Base-by-base conservation (phyloP, 2,888 invertebrate species). In the Drosophila siamana region DNA sequence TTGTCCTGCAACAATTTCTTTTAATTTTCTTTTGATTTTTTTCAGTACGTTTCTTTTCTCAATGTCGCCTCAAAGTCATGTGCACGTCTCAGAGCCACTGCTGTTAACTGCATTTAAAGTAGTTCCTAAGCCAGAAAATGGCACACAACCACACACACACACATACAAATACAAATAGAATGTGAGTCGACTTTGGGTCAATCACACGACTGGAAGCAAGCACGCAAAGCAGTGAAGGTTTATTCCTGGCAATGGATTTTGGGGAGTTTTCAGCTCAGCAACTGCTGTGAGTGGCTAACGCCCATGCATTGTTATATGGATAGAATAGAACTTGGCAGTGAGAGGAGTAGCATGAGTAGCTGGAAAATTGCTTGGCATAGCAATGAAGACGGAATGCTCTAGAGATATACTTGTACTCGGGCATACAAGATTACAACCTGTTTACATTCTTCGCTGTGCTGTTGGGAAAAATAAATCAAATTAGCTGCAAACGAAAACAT, bases 1-100 rank as follows among this genome's bases (percentile, higher is more conserved):
- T 24, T 48, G 19, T 40, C 16, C 57, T 69, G 57, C 59, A 70
- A 24, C 36, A 48, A 11, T 26, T 54, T 38, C 16, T 30, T 38
- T 48, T 33, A 11, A 28, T 28, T 44, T 30, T 52, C 24, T 38
- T 26, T 16, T 19, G 9, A 6, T 54, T 38, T 19, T 57, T 36
- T 56, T 69, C 41, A n/a, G n/a, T n/a, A n/a, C n/a, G n/a, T n/a
- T n/a, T 38, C 26, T 57, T 36, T 56, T 69, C 41, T 30, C 68
- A 83, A 87, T 82, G 87, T 83, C 87, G 83, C 86, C 87, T 82
- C 88, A 84, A 84, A 85, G 83, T 85, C 83, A 84, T 84, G 80
- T 87, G 73, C 86, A 75, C 79, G 75, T 75, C 71, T 50, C 46
- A 47, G 57, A 66, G 64, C 62, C 38, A 63, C 60, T 66, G 63